Conservation (phyloP, 2,113 vertebrate genomes). For the Malurus melanocephalus region DNA sequence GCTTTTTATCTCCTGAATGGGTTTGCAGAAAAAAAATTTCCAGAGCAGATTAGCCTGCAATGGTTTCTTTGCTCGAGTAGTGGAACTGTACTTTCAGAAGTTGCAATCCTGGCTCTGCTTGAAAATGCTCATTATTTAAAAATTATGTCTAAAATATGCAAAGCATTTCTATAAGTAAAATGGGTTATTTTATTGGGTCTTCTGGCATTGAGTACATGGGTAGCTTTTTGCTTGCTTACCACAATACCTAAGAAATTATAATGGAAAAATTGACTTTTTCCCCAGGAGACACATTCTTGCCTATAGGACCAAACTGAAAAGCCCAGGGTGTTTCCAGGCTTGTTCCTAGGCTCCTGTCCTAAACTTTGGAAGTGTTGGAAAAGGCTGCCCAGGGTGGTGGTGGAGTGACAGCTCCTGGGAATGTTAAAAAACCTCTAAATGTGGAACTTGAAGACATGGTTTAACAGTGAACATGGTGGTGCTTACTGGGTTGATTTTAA, state of each 20-base stretch:
- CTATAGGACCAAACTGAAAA: background rate
- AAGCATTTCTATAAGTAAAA: background rate
- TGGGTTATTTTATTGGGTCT: background rate
- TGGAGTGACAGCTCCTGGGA: background rate
- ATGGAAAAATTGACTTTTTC: background rate
- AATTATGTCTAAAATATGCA: background rate
- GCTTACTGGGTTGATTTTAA: background rate
- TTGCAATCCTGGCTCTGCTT: background rate
- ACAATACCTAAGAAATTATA: background rate
- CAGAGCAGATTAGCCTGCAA: background rate
- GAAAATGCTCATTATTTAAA: background rate
- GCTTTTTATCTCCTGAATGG: background rate
- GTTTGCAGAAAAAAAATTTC: background rate
- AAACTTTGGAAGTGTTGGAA: background rate
- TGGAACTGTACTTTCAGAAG: background rate
- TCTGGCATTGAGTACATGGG: background rate
- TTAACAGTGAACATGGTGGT: background rate
- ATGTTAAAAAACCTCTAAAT: background rate
- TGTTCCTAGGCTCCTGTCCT: background rate
- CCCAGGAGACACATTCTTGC: background rate
- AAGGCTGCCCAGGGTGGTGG: background rate
- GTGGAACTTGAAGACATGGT: fast-evolving
- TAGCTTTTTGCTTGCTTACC: background rate
- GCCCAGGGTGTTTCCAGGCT: background rate
- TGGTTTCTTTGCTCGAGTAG: background rate